These are phyloP conservation scores for Chrysodeixis includens DNA, from an alignment of 2,888 invertebrate genomes.

Conservation along the genomic window DNA sequence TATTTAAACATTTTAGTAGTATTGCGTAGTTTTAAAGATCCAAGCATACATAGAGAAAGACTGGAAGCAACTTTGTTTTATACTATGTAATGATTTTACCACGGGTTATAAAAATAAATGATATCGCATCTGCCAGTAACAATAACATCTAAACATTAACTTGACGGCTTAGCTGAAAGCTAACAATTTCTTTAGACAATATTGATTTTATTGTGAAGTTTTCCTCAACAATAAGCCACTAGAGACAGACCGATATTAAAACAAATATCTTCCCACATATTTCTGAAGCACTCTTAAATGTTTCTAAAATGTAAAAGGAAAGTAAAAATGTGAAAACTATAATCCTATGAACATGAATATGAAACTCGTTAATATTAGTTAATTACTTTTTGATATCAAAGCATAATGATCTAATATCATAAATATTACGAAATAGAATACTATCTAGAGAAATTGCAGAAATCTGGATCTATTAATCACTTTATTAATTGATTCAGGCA, in stretches of 20 bases:
- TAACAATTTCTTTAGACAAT: background rate
- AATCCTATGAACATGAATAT: background rate
- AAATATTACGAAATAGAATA: slow-evolving; percentile 19
- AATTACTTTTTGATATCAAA: background rate
- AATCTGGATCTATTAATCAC: slow-evolving; percentile 45
- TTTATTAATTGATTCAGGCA: slow-evolving; percentile 21
- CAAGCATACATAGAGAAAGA: no score
- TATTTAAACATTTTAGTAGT: no score
- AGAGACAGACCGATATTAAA: background rate
- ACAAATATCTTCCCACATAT: background rate
- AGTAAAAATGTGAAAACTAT: background rate
- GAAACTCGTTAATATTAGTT: background rate
- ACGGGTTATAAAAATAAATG: background rate
- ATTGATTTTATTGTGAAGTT: background rate
- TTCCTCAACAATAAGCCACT: background rate
- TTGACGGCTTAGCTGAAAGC: background rate
- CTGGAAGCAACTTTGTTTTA: no score
- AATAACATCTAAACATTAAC: background rate
- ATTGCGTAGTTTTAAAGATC: no score
- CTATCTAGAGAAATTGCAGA: slow-evolving; percentile 32
- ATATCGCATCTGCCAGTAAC: background rate
- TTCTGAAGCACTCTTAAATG: background rate
- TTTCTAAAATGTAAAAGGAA: background rate
- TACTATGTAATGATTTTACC: background rate
- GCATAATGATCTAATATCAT: slow-evolving; percentile 7